phyloP scores from a whole-genome alignment of 2,888 invertebrate species.

The Rhaphigaster nebulosa region DNA sequence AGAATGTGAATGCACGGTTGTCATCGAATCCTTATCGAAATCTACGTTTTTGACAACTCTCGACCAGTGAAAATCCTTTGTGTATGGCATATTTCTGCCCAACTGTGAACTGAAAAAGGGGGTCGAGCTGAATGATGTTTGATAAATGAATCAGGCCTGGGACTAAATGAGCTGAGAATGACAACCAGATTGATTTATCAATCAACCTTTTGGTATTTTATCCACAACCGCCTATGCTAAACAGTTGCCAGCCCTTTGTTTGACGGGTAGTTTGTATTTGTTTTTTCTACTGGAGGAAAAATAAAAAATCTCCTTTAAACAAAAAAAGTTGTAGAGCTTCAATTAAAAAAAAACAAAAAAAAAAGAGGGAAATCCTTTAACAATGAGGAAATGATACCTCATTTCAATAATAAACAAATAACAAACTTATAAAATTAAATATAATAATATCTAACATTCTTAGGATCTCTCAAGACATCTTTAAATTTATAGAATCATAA shows the following conservation, averaged over 20 bases:
- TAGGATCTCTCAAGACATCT: too few species aligned
- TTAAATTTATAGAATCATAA: too few species aligned
- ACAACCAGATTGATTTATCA: slow-evolving; percentile 37
- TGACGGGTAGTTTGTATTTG: neutral
- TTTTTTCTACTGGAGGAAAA: neutral
- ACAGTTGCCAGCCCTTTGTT: slow-evolving; percentile 23
- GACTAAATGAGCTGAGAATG: slow-evolving; percentile 24
- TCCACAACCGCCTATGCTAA: neutral
- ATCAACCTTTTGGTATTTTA: slow-evolving; percentile 29
- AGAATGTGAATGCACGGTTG: neutral
- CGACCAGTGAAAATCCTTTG: neutral
- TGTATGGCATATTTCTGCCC: neutral
- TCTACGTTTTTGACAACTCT: neutral
- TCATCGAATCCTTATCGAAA: neutral
- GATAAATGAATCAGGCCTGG: neutral
- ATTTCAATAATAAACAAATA: neutral
- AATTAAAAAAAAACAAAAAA: neutral
- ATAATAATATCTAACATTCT: too few species aligned
- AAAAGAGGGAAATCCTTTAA: neutral
- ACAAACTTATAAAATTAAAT: neutral
- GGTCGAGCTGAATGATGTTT: neutral
- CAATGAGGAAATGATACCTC: neutral
- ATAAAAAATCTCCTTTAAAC: neutral
- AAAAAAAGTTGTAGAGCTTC: neutral
- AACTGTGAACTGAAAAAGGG: slow-evolving; percentile 39